Conservation (phyloP, 2,113 vertebrate genomes). For the Sialia sialis region DNA sequence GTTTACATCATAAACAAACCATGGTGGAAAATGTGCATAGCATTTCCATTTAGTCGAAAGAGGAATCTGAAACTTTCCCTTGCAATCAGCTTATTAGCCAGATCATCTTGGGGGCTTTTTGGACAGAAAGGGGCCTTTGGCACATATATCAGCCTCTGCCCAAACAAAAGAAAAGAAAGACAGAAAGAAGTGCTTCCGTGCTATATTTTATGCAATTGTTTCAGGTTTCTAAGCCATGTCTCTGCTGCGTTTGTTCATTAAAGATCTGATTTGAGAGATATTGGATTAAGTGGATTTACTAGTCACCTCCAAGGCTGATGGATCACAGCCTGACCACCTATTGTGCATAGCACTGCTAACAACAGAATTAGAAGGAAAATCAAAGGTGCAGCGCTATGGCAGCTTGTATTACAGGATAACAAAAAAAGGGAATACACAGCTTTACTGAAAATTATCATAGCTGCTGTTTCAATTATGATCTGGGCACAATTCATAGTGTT, state of each 20-base stretch:
- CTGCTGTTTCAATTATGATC: neutral
- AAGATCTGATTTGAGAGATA: neutral
- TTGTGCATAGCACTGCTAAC: neutral
- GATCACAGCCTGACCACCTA: neutral
- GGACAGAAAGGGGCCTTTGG: neutral
- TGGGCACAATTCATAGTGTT: neutral
- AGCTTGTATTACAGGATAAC: neutral
- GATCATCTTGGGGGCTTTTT: neutral
- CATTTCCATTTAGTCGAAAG: neutral
- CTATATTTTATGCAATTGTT: neutral
- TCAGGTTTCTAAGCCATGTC: neutral
- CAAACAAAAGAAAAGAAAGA: neutral
- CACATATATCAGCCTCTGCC: neutral
- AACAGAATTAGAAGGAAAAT: neutral
- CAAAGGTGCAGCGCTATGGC: neutral
- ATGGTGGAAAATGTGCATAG: neutral
- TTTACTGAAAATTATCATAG: neutral
- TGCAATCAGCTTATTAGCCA: neutral
- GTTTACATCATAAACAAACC: conserved; percentile 6
- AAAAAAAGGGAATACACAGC: neutral
- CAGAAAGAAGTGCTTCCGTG: rapidly evolving
- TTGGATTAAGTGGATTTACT: neutral
- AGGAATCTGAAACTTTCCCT: neutral
- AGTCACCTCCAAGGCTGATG: neutral
- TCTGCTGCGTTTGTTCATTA: rapidly evolving